A percentile compares a stretch with the other conserved stretches of the same genome.
Evolutionary conservation across 2,888 invertebrate species (phyloP).

Genomic region (Gymnocheta viridis): DNA sequence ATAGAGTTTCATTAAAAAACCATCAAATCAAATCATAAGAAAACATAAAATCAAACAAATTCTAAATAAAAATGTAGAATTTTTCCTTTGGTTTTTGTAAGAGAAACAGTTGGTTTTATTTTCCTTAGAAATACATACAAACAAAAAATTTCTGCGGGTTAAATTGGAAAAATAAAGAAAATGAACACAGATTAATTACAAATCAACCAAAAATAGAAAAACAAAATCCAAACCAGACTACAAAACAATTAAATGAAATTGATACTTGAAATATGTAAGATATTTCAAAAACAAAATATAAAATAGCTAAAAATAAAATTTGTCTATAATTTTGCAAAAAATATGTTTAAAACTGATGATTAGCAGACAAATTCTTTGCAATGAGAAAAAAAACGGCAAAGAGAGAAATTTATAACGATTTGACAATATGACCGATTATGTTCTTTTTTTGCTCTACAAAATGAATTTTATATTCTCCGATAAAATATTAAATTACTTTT

Average conservation of each 20-base stretch:
- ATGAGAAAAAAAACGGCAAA: too few species aligned
- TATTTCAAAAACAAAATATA: too few species aligned
- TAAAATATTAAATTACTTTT: too few species aligned
- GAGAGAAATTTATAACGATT: too few species aligned
- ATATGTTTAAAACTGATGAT: too few species aligned
- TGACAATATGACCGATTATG: too few species aligned
- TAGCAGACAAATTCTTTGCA: too few species aligned
- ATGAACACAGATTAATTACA: constrained; percentile 52
- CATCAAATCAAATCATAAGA: constrained; percentile 26
- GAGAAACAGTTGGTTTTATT: constrained; percentile 39
- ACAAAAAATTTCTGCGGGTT: constrained; percentile 34
- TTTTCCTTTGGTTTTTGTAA: background rate
- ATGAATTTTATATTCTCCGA: too few species aligned
- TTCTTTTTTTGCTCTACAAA: too few species aligned
- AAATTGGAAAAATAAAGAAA: background rate
- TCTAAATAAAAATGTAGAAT: constrained; percentile 4
- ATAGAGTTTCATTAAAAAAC: constrained; percentile 22
- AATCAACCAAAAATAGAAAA: background rate
- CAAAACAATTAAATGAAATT: constrained; percentile 34
- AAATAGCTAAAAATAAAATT: too few species aligned
- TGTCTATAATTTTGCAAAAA: too few species aligned
- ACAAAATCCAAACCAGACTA: constrained; percentile 35
- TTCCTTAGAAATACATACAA: constrained; percentile 4
- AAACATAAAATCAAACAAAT: constrained; percentile 6
- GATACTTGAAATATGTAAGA: constrained; percentile 6